Conservation (phyloP, 2,113 vertebrate species). For the Mungos mungo region DNA sequence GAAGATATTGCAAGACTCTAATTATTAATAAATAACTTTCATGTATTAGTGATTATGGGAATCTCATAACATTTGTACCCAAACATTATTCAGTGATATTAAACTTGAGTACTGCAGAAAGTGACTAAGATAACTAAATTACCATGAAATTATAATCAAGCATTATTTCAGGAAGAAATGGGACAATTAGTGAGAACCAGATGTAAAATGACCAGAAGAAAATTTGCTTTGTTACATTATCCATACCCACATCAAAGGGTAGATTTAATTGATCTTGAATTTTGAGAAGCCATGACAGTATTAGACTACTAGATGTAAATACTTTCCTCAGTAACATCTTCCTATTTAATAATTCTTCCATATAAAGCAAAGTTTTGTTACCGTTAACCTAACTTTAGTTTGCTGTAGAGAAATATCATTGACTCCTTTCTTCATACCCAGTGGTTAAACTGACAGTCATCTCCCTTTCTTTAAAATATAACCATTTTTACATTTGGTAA, state of each 20-base stretch:
- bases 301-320: conserved; percentile 16
- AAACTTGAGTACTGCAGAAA: conserved; percentile 48
- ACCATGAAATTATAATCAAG: conserved; percentile 21
- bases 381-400: conserved; percentile 58
- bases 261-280: not conserved
- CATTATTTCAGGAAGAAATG: conserved; percentile 25
- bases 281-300: not conserved
- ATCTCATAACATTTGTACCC: not conserved
- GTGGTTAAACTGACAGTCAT: not conserved
- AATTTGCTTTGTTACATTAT: not conserved
- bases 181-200: not conserved
- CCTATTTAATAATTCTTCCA: conserved; percentile 56
- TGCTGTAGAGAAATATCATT: conserved; percentile 43
- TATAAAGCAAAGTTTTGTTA: conserved; percentile 49
- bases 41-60: not conserved
- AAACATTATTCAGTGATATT: not conserved
- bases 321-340: not conserved
- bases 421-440: conserved; percentile 24
- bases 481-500: conserved; percentile 47
- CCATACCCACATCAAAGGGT: not conserved
- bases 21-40: not conserved
- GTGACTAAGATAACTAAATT: not conserved
- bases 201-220: not conserved
- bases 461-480: conserved; percentile 53
- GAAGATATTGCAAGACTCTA: not conserved